phyloP scores from a whole-genome alignment of 2,888 invertebrate genomes.

The Ariolimax columbianus region DNA sequence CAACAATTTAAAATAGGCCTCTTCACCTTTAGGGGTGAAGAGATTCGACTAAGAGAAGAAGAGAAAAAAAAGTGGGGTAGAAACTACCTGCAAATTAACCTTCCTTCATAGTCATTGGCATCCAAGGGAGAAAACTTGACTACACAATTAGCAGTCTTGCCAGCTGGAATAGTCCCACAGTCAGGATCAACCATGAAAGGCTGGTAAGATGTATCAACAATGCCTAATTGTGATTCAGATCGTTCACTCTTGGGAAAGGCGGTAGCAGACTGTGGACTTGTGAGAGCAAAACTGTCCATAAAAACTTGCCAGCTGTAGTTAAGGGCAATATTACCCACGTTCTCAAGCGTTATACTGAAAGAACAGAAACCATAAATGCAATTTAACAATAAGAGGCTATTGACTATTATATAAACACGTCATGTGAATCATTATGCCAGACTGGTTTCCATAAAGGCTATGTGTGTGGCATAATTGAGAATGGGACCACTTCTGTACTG shows the following conservation, averaged over 20 bases:
- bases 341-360: slow-evolving; percentile 71
- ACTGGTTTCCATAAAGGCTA: too few species aligned
- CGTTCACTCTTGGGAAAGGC: slow-evolving; percentile 72
- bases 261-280: slow-evolving; percentile 72
- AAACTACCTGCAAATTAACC: slow-evolving; percentile 76
- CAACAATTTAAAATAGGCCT: too few species aligned
- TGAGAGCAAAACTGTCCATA: slow-evolving; percentile 74
- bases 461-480: too few species aligned
- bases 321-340: slow-evolving; percentile 74
- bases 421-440: too few species aligned
- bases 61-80: too few species aligned
- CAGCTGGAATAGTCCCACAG: slow-evolving; percentile 73
- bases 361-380: background rate
- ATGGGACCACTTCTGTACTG: too few species aligned
- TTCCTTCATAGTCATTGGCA: slow-evolving; percentile 76
- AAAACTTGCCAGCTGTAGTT: slow-evolving; percentile 78
- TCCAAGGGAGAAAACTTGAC: slow-evolving; percentile 78
- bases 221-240: slow-evolving; percentile 70
- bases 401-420: background rate
- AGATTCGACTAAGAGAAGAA: too few species aligned
- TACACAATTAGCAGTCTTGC: slow-evolving; percentile 70
- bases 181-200: slow-evolving; percentile 78
- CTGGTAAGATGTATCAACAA: slow-evolving; percentile 68
- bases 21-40: too few species aligned
- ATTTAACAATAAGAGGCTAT: background rate